A percentile compares a stretch with the other conserved stretches of the same genome.
phyloP scores from a whole-genome alignment of 2,113 vertebrate species.

The Phasianus colchicus region DNA sequence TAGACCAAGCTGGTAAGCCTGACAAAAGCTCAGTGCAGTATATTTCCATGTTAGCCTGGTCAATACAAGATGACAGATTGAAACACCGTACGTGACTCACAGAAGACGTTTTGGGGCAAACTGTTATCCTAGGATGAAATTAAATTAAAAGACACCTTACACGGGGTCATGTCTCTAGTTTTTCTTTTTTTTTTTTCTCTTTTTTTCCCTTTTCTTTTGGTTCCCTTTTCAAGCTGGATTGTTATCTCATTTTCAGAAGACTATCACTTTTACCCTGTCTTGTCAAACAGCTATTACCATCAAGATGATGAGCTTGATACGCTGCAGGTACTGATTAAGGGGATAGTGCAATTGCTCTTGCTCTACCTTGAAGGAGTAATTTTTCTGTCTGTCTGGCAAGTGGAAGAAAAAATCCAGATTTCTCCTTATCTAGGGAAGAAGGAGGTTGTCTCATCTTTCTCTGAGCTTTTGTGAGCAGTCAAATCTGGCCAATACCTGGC shows the following conservation, averaged over 20 bases:
- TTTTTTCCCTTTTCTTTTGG: conserved; percentile 25
- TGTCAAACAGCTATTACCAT: conserved; percentile 74
- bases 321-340: conserved; percentile 73
- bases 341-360: conserved; percentile 61
- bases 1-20: conserved; percentile 68
- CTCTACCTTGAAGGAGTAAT: conserved; percentile 72
- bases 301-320: conserved; percentile 65
- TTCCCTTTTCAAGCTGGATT: conserved; percentile 52
- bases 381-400: conserved; percentile 68
- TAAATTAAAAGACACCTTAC: conserved; percentile 71
- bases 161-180: background rate
- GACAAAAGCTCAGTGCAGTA: conserved; percentile 55
- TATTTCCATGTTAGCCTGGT: conserved; percentile 74
- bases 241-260: conserved; percentile 75
- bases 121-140: conserved; percentile 63
- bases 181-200: background rate
- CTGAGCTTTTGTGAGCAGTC: background rate
- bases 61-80: conserved; percentile 74
- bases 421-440: conserved; percentile 49
- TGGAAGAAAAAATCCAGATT: conserved; percentile 20
- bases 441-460: conserved; percentile 41
- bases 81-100: conserved; percentile 54
- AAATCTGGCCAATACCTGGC: conserved; percentile 2
- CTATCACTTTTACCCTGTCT: conserved; percentile 71
- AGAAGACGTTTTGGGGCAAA: conserved; percentile 70